Conservation (phyloP, 2,888 invertebrate species). For the Drosophila cognata region DNA sequence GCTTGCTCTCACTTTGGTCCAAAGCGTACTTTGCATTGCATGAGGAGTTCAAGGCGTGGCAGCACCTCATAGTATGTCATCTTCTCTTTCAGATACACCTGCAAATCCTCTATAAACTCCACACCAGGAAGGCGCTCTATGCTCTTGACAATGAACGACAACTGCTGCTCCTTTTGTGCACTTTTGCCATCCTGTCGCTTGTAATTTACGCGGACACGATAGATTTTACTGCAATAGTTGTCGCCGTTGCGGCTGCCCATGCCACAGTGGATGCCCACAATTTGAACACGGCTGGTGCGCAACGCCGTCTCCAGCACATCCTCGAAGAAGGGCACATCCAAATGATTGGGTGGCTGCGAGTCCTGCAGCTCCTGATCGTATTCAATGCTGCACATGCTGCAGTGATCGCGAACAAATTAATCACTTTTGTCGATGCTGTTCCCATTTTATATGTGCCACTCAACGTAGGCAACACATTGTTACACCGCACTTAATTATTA, state of each 20-base stretch:
- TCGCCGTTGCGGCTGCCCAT: conserved; percentile 80
- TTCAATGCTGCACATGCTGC: conserved; percentile 70
- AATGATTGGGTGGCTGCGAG: conserved; percentile 54
- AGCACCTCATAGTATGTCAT: conserved; percentile 83
- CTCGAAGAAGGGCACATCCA: conserved; percentile 73
- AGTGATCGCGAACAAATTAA: conserved; percentile 34
- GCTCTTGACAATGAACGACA: conserved; percentile 60
- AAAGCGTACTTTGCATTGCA: conserved; percentile 75
- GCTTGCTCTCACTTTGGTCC: conserved; percentile 72
- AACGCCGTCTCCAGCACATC: conserved; percentile 77
- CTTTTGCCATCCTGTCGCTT: not conserved
- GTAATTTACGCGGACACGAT: conserved; percentile 71
- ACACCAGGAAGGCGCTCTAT: conserved; percentile 63
- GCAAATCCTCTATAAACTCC: conserved; percentile 82
- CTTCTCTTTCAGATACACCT: conserved; percentile 85
- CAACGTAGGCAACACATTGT: not conserved
- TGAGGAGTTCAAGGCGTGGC: conserved; percentile 84
- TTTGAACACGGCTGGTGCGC: conserved; percentile 49
- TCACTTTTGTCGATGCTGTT: conserved; percentile 1
- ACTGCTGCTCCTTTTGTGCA: conserved; percentile 11
- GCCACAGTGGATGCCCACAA: conserved; percentile 53
- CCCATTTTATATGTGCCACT: conserved; percentile 52
- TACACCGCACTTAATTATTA: not conserved
- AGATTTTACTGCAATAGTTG: conserved; percentile 83
- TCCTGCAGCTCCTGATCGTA: conserved; percentile 61